Evolutionary conservation across 2,888 invertebrate species (phyloP), one percentile per base, ranked within the genome.

Genomic region (Alloplasta piceator): DNA sequence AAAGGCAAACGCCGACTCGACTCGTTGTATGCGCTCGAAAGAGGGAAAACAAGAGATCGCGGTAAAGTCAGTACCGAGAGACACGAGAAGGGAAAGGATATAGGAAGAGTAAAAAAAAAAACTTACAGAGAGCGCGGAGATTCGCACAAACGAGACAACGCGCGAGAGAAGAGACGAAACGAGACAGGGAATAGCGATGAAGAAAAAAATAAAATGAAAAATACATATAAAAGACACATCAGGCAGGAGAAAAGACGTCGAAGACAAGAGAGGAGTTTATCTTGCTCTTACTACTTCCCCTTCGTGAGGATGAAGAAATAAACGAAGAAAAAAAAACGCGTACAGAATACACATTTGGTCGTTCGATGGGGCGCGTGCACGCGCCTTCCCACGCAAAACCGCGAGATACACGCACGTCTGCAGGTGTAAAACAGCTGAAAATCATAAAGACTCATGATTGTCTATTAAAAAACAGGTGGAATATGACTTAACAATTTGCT

Each of bases 321-420:
- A 26, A 26, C 1, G 26, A 26, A 26, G 68, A 12, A 50, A 12
- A 56, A 68, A 64, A 64, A 81, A 81, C 80, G 77, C 73, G 76
- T 70, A 77, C 78, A 55, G 80, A 81, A 81, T 81, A 81, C 64
- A 60, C 77, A 78, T 78, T 73, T 48, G 77, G 46, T 66, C 48
- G 52, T 50, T 60, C 64, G 58, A 60, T 64, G 41, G 52, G 60
- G 68, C 77, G 70, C 73, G 68, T 58, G 74, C 64, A 55, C 39
- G 48, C 63, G 78, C 39, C 43, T 58, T 36, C 36, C 43, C 63
- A 41, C 63, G 26, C 26, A 26, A 26, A 26, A 26, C 1, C 26
- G 1, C 26, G 1, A 26, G 26, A 26, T 26, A 26, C 26, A 26
- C 26, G 3, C 26, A 26, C 26, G 26, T 26, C 3, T 26, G 3